Conservation (phyloP, 2,113 vertebrate species). For the Aythya baeri region DNA sequence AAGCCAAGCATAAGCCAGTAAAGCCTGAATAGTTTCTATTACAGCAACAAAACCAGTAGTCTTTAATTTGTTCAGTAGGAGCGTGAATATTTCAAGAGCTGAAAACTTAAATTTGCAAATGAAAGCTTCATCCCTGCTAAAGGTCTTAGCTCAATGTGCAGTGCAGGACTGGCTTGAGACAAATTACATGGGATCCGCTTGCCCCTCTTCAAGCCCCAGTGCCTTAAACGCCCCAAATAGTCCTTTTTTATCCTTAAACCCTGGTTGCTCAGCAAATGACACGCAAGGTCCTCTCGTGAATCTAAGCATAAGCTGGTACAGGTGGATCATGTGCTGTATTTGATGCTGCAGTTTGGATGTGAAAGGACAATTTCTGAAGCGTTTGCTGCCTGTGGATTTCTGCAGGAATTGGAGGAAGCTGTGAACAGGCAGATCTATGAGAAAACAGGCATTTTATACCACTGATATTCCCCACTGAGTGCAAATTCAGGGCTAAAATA, state of each 20-base stretch:
- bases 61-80: not conserved
- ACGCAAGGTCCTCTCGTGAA: accelerated
- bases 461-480: not conserved
- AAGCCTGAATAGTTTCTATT: not conserved
- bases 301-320: accelerated
- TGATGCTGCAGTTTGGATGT: not conserved
- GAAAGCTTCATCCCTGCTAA: not conserved
- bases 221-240: not conserved
- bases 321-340: accelerated
- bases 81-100: accelerated
- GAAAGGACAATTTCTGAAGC: not conserved
- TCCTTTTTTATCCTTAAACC: not conserved
- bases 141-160: not conserved
- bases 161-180: not conserved
- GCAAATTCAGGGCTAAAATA: not conserved
- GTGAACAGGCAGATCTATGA: not conserved
- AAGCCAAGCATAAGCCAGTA: not conserved
- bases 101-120: not conserved
- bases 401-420: not conserved
- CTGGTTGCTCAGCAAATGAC: not conserved
- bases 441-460: accelerated
- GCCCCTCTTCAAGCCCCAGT: not conserved
- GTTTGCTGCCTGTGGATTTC: accelerated
- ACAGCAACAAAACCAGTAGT: accelerated
- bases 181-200: accelerated